Base-by-base conservation (phyloP, 1,140 invertebrate species). In the Drosophila albomicans region DNA sequence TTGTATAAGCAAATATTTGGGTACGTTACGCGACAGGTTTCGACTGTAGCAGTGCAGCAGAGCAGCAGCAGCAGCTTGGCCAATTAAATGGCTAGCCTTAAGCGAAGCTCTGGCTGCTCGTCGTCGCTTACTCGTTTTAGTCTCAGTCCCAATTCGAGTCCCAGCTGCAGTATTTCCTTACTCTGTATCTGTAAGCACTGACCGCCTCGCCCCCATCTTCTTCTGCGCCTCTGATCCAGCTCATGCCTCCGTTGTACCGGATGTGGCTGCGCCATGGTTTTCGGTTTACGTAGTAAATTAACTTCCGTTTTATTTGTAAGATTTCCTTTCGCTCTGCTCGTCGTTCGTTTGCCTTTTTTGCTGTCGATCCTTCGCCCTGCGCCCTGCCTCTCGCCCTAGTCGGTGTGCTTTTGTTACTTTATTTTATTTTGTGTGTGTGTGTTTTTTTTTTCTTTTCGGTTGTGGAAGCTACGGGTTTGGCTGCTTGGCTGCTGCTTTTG, bases 251-350 rank as follows among this genome's bases (percentile, higher is more conserved):
- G 13, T 20, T 16, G 48, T 51, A 59, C 68, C 88, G 88, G 81
- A 88, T 91, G 88, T 91, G 84, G 90, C 75, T 91, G 85, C 86
- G 85, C 85, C 85, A 85, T 89, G 79, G 81, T 86, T 81, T 89
- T 85, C 85, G 89, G 89, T 88, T 91, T 91, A 91, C 85, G 89
- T 89, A 91, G 88, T 91, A 91, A 91, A 91, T 91, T 91, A 91
- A 91, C 89, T 91, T 91, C 89, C 89, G 89, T 91, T 91, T 91
- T 91, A 88, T 91, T 91, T 91, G 84, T 85, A 91, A 89, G 85
- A 89, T 89, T 89, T 89, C 86, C 86, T 85, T 89, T 89, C 72
- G 81, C 72, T 89, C 67, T 79, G 78, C 85, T 88, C 84, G 77
- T 75, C 72, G 80, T 77, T 88, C 77, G 84, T 75, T 87, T 77